Evolutionary conservation across 2,113 vertebrate genomes (phyloP).

Genomic region (Cervus canadensis): DNA sequence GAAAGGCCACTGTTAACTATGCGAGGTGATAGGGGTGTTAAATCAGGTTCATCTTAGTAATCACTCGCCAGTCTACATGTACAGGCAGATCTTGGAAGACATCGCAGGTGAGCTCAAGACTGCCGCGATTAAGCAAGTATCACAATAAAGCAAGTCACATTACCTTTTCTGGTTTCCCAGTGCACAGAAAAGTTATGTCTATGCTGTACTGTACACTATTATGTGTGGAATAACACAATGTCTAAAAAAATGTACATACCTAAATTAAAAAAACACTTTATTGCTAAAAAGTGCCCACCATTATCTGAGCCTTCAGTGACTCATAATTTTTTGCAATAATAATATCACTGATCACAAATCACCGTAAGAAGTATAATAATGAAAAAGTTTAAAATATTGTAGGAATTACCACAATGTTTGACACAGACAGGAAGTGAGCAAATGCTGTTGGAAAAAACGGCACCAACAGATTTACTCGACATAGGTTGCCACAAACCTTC

Average conservation of each 20-base stretch:
- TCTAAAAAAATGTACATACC: background rate
- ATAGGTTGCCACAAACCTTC: background rate
- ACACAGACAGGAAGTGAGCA: background rate
- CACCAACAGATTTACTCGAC: background rate
- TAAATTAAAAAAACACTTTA: background rate
- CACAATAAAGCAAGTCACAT: background rate
- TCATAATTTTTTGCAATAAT: background rate
- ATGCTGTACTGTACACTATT: background rate
- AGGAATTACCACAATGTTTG: background rate
- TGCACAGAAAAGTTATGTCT: background rate
- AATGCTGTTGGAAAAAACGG: background rate
- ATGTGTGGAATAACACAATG: background rate
- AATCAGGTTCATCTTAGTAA: background rate
- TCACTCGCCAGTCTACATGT: background rate
- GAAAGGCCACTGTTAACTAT: background rate
- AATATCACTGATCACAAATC: background rate
- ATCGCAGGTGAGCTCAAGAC: fast-evolving
- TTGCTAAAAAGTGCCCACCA: background rate
- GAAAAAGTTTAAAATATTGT: background rate
- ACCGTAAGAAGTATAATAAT: background rate
- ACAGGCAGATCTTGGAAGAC: background rate
- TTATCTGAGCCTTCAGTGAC: background rate
- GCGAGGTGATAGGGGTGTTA: background rate
- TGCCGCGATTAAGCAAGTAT: background rate
- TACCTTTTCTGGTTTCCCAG: background rate